Percentiles rank a stretch among this genome's conserved stretches.
Evolutionary conservation across 2,113 vertebrate species (phyloP).

Genomic region (Osmerus mordax): DNA sequence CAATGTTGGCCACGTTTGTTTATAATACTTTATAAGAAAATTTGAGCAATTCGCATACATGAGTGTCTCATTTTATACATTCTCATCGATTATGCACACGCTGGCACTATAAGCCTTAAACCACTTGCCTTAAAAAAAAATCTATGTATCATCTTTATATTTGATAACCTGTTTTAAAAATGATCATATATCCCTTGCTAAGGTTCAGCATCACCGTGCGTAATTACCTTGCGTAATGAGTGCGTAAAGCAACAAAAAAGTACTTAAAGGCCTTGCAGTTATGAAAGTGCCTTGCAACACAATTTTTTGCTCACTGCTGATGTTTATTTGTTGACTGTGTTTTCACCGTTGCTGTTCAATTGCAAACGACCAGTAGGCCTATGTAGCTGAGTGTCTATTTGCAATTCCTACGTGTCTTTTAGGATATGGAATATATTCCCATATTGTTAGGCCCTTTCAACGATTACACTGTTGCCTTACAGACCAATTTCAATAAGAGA

Average conservation of each 20-base stretch:
- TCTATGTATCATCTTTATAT: too few species aligned
- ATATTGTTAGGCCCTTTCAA: constrained; percentile 24
- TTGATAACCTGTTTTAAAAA: too few species aligned
- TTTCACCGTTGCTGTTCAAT: constrained; percentile 2
- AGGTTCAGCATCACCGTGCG: neutral
- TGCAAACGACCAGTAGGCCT: neutral
- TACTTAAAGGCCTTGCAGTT: constrained; percentile 54
- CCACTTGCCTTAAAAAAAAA: neutral
- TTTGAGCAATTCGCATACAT: too few species aligned
- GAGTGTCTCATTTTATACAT: too few species aligned
- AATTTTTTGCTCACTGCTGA: constrained; percentile 22
- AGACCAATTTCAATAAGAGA: constrained; percentile 22
- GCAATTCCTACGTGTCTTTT: too few species aligned
- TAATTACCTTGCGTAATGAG: neutral
- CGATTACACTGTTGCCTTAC: constrained; percentile 53
- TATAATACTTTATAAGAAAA: too few species aligned
- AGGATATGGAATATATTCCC: constrained; percentile 25
- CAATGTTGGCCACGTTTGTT: neutral
- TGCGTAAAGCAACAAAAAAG: constrained; percentile 49
- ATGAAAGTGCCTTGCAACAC: constrained; percentile 53
- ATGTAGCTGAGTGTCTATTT: too few species aligned
- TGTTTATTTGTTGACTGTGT: constrained; percentile 22
- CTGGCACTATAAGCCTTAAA: neutral
- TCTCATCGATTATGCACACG: neutral
- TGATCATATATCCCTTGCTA: too few species aligned